Base-by-base conservation (phyloP, 2,113 vertebrate genomes). In the Hymenochirus boettgeri region DNA sequence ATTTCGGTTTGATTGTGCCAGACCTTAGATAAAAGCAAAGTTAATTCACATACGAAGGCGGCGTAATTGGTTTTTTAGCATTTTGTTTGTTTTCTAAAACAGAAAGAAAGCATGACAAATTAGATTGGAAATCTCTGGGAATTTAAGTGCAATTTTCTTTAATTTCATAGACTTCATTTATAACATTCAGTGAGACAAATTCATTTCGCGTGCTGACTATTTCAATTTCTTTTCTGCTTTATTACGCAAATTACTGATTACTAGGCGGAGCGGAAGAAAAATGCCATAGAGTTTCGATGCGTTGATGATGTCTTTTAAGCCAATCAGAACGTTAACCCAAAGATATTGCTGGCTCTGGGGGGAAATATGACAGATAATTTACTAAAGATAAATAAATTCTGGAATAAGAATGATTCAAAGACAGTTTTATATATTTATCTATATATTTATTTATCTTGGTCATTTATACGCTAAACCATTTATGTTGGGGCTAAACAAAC, bases 161-260 rank as follows among this genome's bases (percentile, higher is more conserved):
- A 50, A 69, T 71, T 71, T 71, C 18, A 52, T 37, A 54, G 31
- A 46, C 26, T 29, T 2, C 12, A 47, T 71, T 85, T 76, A 71
- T 82, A 80, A 72, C 55, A 72, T 73, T 83, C 63, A 53, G 45
- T 66, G 71, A 85, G 76, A 83, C 57, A 81, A 82, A 84, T 46
- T 72, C 69, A 70, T 79, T 83, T 81, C 79, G 74, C 74, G 70
- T 53, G 5, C 77, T 80, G 84, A 77, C 83, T 85, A 74, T 57
- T 81, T 75, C 80, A 69, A 83, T 82, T 85, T 85, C 73, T 79
- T 75, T 58, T 51, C 27, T 72, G 79, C 73, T 86, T 82, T 76
- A 80, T 86, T 82, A 75, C 69, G 69, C 74, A 81, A 80, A 82
- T 84, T 78, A 76, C 72, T 80, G 74, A 61, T 65, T 79, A 71